A percentile compares a stretch with the other conserved stretches of the same genome.
Evolutionary conservation across 2,113 vertebrate genomes (phyloP).

Genomic region (Dendropsophus ebraccatus): DNA sequence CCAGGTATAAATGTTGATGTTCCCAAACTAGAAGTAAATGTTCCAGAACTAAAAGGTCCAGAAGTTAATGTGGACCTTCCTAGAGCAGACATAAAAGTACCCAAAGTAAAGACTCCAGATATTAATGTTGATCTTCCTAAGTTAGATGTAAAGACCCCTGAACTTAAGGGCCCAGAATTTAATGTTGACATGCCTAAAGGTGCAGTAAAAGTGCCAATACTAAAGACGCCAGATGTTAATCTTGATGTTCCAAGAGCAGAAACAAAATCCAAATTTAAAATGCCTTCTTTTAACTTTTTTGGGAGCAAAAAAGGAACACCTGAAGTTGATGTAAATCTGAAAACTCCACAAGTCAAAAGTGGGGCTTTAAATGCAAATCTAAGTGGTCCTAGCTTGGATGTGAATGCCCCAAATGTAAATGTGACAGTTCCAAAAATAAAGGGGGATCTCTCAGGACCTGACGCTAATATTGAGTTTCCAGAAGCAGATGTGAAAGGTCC

Average conservation of each 20-base stretch:
- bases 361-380: conserved; percentile 25
- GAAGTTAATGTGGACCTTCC: conserved; percentile 22
- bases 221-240: conserved; percentile 43
- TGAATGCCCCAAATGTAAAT: conserved; percentile 44
- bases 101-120: conserved; percentile 42
- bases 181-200: conserved; percentile 40
- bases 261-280: conserved; percentile 51
- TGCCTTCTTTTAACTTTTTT: conserved; percentile 51
- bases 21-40: conserved; percentile 25
- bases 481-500: conserved; percentile 7
- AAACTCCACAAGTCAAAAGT: conserved; percentile 40
- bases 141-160: conserved; percentile 3
- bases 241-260: conserved; percentile 46
- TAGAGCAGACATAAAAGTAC: not conserved
- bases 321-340: conserved; percentile 40
- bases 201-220: conserved; percentile 20
- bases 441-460: conserved; percentile 12
- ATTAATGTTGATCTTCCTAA: conserved; percentile 30
- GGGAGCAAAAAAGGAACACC: conserved; percentile 17
- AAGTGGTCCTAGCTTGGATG: conserved; percentile 15
- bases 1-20: conserved; percentile 3
- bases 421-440: conserved; percentile 44
- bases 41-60: conserved; percentile 40
- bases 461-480: conserved; percentile 14
- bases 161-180: conserved; percentile 18